Conservation (phyloP, 1,140 invertebrate genomes). For the Macrostomum lignano region DNA sequence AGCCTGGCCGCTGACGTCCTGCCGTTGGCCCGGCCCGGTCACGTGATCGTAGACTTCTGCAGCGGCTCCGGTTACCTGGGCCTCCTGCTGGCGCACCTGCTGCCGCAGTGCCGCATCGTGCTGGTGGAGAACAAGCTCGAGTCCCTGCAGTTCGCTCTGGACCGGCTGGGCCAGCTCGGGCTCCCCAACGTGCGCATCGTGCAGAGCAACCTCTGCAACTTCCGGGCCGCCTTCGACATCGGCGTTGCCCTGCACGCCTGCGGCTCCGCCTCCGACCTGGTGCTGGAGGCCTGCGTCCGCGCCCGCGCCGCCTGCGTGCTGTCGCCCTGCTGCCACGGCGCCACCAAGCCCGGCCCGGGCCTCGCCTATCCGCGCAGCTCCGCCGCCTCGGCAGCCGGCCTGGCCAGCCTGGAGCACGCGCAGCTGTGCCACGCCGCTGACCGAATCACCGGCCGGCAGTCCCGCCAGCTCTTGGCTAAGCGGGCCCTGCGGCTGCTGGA, state of each 20-base stretch:
- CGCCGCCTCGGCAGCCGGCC: slow-evolving; percentile 29
- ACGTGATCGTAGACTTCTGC: slow-evolving; percentile 65
- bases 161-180: slow-evolving; percentile 38
- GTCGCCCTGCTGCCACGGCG: slow-evolving; percentile 78
- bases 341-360: slow-evolving; percentile 41
- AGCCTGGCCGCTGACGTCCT: slow-evolving; percentile 51
- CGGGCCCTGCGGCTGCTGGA: not conserved
- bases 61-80: slow-evolving; percentile 69
- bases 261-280: slow-evolving; percentile 68
- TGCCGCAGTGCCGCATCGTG: slow-evolving; percentile 40
- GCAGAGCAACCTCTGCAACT: slow-evolving; percentile 30
- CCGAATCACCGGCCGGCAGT: not conserved
- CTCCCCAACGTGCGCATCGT: slow-evolving; percentile 44
- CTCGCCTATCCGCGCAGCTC: slow-evolving; percentile 36
- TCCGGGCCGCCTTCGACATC: slow-evolving; percentile 37
- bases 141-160: slow-evolving; percentile 43
- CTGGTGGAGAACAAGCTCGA: slow-evolving; percentile 72
- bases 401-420: not conserved
- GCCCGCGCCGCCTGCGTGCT: slow-evolving; percentile 50
- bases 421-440: slow-evolving; percentile 1
- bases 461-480: not conserved
- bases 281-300: slow-evolving; percentile 48
- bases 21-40: slow-evolving; percentile 32
- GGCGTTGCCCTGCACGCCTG: slow-evolving; percentile 67
- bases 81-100: slow-evolving; percentile 45